A percentile compares a stretch with the other conserved stretches of the same genome.
Evolutionary conservation across 2,113 vertebrate genomes (phyloP).

Genomic region (Eudyptes chrysolophus): DNA sequence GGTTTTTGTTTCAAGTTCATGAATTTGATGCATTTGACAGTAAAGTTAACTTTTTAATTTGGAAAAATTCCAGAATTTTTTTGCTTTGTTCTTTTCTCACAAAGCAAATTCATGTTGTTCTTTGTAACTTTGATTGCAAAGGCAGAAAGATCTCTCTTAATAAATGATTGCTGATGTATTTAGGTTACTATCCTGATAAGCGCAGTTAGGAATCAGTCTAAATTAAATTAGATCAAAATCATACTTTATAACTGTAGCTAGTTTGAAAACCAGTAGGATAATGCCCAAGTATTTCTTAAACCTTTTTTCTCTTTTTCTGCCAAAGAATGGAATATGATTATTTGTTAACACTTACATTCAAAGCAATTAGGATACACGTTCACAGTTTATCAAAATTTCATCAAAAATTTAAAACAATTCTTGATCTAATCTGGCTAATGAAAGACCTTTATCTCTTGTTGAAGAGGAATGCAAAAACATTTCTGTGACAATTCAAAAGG

Average conservation of each 20-base stretch:
- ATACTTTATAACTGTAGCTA: not conserved
- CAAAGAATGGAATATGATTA: not conserved
- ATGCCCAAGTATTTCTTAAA: not conserved
- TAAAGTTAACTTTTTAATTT: not conserved
- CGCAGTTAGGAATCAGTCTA: not conserved
- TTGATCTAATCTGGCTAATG: not conserved
- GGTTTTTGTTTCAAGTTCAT: not conserved
- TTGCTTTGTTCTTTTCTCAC: not conserved
- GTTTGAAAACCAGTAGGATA: not conserved
- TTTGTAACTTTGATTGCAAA: not conserved
- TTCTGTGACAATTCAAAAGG: not conserved
- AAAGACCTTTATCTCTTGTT: not conserved
- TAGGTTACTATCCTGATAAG: not conserved
- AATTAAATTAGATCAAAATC: not conserved
- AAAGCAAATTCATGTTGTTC: not conserved
- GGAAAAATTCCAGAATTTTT: not conserved
- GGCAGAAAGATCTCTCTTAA: not conserved
- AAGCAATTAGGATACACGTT: not conserved
- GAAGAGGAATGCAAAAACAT: not conserved
- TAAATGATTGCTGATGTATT: not conserved
- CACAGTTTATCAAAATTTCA: not conserved
- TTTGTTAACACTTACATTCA: not conserved
- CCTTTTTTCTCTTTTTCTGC: not conserved
- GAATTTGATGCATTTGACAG: not conserved
- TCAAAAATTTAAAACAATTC: not conserved